Evolutionary conservation across 2,113 vertebrate species (phyloP).

Genomic region (Tringa solitaria): DNA sequence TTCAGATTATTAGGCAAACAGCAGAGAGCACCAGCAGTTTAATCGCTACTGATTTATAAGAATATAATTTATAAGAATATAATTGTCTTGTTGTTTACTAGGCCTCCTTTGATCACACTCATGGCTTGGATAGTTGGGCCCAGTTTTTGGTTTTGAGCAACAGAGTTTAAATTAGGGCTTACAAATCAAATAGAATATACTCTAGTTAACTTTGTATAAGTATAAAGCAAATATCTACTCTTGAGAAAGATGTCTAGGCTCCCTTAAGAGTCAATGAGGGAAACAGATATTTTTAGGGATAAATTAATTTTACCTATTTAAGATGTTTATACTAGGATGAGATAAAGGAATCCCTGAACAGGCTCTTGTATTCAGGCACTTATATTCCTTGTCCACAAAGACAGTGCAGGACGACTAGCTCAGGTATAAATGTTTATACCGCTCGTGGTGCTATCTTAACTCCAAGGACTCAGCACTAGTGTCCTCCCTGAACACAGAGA

Average conservation of each 20-base stretch:
- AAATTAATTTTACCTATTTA: not conserved
- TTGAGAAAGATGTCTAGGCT: not conserved
- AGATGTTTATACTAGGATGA: not conserved
- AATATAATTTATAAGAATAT: not conserved
- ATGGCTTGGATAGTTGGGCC: not conserved
- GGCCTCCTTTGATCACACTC: not conserved
- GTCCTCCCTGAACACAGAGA: not conserved
- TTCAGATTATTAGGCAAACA: not conserved
- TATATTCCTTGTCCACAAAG: not conserved
- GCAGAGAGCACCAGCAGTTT: not conserved
- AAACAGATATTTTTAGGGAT: not conserved
- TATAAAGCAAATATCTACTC: not conserved
- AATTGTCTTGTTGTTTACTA: not conserved
- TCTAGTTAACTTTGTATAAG: not conserved
- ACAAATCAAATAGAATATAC: not conserved
- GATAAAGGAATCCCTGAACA: not conserved
- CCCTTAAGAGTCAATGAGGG: not conserved
- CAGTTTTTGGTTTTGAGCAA: not conserved
- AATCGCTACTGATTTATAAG: not conserved
- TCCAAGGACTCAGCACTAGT: not conserved
- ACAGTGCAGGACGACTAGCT: not conserved
- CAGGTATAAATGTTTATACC: not conserved
- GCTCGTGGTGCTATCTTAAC: fast-evolving
- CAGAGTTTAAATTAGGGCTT: not conserved
- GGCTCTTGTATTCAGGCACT: not conserved